These are phyloP conservation scores for Cheilosia vulpina DNA, from an alignment of 2,888 invertebrate genomes.

Conservation along the genomic window DNA sequence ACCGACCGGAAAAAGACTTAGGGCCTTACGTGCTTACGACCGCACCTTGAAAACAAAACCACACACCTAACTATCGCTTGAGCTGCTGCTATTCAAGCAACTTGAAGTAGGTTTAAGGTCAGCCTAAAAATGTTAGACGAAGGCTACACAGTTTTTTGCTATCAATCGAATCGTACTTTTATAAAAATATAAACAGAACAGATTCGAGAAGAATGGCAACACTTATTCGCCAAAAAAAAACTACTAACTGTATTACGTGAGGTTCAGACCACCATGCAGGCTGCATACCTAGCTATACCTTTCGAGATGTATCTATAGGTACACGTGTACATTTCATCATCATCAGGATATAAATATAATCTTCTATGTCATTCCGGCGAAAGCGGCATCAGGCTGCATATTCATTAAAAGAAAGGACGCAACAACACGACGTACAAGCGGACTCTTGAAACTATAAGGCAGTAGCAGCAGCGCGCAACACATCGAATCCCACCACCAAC, in stretches of 20 bases:
- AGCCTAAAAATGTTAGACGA: too few relatives aligned
- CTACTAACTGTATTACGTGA: constrained; percentile 19
- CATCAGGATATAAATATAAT: constrained; percentile 15
- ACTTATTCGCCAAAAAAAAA: constrained; percentile 23
- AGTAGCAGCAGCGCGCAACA: constrained; percentile 17
- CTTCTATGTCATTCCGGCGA: constrained; percentile 18
- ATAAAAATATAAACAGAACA: background rate
- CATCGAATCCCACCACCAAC: constrained; percentile 46
- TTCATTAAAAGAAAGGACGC: constrained; percentile 26
- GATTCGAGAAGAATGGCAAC: constrained; percentile 27
- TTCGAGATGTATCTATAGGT: background rate
- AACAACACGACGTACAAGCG: constrained; percentile 31
- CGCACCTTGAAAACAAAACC: too few relatives aligned
- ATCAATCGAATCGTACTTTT: background rate
- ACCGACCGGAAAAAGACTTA: too few relatives aligned
- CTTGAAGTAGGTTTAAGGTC: too few relatives aligned
- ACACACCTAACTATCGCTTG: too few relatives aligned
- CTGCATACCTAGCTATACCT: background rate
- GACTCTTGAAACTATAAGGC: constrained; percentile 39
- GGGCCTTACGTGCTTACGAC: too few relatives aligned
- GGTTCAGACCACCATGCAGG: constrained; percentile 14
- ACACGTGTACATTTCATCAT: background rate
- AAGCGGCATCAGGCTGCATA: constrained; percentile 28
- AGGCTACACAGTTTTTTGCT: background rate
- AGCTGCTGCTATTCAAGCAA: too few relatives aligned